Evolutionary conservation across 2,113 vertebrate species (phyloP).

Genomic region (Pholis gunnellus): DNA sequence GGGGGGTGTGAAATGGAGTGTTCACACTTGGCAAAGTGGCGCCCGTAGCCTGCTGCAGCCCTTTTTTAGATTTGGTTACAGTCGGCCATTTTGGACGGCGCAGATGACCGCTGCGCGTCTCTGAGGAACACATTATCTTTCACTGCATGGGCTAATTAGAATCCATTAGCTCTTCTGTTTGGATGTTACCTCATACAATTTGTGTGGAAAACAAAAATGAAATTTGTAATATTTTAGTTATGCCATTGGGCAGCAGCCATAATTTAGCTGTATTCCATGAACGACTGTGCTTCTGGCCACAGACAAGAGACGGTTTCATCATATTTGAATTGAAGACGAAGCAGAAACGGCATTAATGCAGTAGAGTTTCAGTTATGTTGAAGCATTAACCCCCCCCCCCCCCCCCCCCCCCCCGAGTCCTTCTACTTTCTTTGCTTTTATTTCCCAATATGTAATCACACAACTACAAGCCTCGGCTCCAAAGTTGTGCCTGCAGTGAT

Average conservation of each 20-base stretch:
- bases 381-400: too few relatives aligned
- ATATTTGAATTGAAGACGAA: not conserved
- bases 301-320: not conserved
- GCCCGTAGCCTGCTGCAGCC: not conserved
- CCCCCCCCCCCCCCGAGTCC: too few relatives aligned
- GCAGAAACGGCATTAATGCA: not conserved
- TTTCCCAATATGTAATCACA: constrained; percentile 52
- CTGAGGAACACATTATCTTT: constrained; percentile 12
- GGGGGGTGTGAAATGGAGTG: constrained; percentile 70
- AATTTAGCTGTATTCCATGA: constrained; percentile 22
- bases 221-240: not conserved
- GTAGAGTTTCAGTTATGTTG: not conserved
- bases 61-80: constrained; percentile 30
- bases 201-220: constrained; percentile 6
- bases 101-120: constrained; percentile 18
- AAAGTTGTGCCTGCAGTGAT: constrained; percentile 53
- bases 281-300: not conserved
- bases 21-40: constrained; percentile 55
- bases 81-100: constrained; percentile 44
- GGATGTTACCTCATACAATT: not conserved
- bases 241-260: not conserved
- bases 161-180: constrained; percentile 9
- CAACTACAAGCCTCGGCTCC: constrained; percentile 16
- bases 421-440: constrained; percentile 30
- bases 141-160: not conserved